Evolutionary conservation across 2,888 invertebrate genomes (phyloP), one percentile per base, ranked within the genome.

Genomic region (Sarcophaga carnaria): DNA sequence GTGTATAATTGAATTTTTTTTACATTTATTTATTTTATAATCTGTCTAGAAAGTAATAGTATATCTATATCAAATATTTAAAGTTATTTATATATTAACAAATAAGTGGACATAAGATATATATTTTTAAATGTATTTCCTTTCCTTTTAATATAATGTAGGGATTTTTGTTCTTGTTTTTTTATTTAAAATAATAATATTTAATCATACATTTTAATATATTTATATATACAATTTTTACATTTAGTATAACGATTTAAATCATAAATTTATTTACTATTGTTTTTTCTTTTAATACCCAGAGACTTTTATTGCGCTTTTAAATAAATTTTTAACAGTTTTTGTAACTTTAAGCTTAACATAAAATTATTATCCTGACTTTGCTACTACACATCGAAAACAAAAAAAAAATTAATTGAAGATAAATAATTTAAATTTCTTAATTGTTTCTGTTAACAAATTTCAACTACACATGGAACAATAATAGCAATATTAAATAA

Each of bases 141-240:
- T 47, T 80, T 77, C 64, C 59, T 62, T 74, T 72, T 47, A 22
- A 22, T 70, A 77, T 78, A 45, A 78, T 62, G 25, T 66, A 62
- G 77, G 71, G 60, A 67, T 72, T 83, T 83, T 81, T 37, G 83
- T 83, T 78, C 67, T 62, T 49, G 60, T 67, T 72, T 54, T 76
- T 10, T 17, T 49, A 22, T 54, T 54, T 27, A 22, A 3, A 25
- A 27, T 54, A 2, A 45, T 63, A 8, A 45, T 66, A 54, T 45
- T 59, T 63, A 54, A 45, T n/a, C 37, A 47, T 70, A 47, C 59
- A 12, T 47, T 74, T 37, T 37, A 37, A 37, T 37, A 37, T 10
- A 74, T 72, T 59, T 80, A 80, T 37, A 80, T 72, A 72, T 80
- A 80, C 80, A 80, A 64, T 20, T 80, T 71, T 63, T 64, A 17